Base-by-base conservation (phyloP, 92 coral and sea anemone genomes). In the Muricea muricata region DNA sequence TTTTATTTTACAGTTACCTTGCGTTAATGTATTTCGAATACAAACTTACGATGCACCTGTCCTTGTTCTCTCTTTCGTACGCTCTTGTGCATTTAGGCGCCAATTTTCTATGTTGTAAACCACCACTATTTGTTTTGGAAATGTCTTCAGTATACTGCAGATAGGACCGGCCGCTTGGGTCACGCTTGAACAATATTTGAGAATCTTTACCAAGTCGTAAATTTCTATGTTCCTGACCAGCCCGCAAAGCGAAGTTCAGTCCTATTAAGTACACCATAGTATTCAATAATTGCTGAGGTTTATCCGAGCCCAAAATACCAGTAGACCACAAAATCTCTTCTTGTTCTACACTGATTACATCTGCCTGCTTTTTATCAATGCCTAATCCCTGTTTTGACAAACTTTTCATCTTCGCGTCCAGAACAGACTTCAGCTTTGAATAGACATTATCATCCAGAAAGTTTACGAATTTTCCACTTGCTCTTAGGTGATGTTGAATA, bases 41-140 rank as follows among this genome's bases (percentile, higher is more conserved):
- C 61, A 48, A 84, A 84, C 39, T 82, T 63, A 57, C 57, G 83
- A 34, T 50, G 35, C 72, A 84, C 88, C 46, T 26, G 74, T 58
- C 72, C 74, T 42, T 37, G 26, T 35, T 74, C 46, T 26, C 82
- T 58, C 72, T 84, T 42, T 37, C 41, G 23, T 74, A 31, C 15
- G 26, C 50, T 84, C 50, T n/a, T 84, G 56, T 74, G 58, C 33
- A 34, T 74, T 58, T 60, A 3, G 50, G 50, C 5, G 4, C 42
- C 9, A 4, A 4, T 9, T 37, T 37, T 37, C 42, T 37, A 4
- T 9, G 42, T 37, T 84, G 73, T 32, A 85, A 68, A 37, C 88
- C 88, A n/a, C 88, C 88, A 60, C 76, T 83, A 24, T 75, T 85
- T 14, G 87, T 84, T 79, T 84, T 84, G 30, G 87, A 84, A 55